A percentile compares a stretch with the other conserved stretches of the same genome.
Evolutionary conservation across 2,797 vertebrate genomes (phyloP).

Genomic region (Halcyon badia): DNA sequence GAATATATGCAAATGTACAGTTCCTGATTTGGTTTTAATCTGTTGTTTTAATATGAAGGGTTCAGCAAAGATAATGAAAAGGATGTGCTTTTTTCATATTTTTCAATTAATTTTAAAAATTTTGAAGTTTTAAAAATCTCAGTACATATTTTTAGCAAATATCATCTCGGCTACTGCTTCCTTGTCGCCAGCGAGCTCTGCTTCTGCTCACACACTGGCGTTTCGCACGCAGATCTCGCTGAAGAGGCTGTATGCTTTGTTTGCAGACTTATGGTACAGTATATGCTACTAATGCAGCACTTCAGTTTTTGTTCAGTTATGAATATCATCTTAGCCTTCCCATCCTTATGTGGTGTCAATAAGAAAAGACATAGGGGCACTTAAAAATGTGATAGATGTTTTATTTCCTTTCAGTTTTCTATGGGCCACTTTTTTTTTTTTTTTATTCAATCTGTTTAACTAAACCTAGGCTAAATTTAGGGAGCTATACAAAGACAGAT

Average conservation of each 20-base stretch:
- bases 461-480: not conserved
- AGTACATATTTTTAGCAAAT: not conserved
- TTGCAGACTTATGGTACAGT: not conserved
- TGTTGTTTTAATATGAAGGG: not conserved
- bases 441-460: not conserved
- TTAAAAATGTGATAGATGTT: not conserved
- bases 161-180: not conserved
- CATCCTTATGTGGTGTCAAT: not conserved
- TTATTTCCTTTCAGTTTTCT: not conserved
- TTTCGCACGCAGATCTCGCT: not conserved
- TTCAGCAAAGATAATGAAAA: conserved; percentile 1
- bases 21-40: not conserved
- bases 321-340: not conserved
- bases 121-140: not conserved
- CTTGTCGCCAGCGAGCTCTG: not conserved
- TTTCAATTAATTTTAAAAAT: not conserved
- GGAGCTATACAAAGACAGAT: not conserved
- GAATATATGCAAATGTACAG: not conserved
- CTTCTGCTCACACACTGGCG: not conserved
- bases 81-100: not conserved
- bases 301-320: not conserved
- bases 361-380: not conserved
- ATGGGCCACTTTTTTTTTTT: not conserved
- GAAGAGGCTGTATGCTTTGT: not conserved
- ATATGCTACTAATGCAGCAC: not conserved